Evolutionary conservation across 2,113 vertebrate species (phyloP).

Genomic region (Cervus canadensis): DNA sequence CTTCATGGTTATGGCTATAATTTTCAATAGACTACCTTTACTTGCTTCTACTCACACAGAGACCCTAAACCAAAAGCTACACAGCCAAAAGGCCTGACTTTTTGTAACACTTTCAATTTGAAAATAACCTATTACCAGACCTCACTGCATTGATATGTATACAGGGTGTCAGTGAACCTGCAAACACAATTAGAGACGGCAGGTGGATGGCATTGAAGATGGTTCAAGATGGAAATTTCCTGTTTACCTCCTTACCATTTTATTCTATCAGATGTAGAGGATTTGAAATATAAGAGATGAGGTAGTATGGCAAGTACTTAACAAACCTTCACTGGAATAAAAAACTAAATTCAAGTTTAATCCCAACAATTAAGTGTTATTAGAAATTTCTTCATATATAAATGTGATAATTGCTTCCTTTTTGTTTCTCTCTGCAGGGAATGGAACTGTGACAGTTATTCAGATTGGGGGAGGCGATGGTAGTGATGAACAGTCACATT

Average conservation of each 20-base stretch:
- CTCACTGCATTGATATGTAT: too few relatives aligned
- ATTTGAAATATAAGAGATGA: neutral
- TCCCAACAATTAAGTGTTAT: neutral
- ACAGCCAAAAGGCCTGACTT: neutral
- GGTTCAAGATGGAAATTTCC: neutral
- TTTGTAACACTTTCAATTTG: neutral
- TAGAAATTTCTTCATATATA: neutral
- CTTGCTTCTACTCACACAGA: neutral
- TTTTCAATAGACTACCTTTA: neutral
- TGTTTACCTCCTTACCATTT: neutral
- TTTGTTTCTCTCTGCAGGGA: neutral
- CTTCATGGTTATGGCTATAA: neutral
- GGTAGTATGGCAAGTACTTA: neutral
- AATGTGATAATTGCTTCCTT: neutral
- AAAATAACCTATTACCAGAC: neutral
- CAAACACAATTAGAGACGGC: neutral
- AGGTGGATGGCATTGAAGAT: neutral
- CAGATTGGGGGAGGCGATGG: accelerated
- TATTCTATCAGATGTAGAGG: neutral
- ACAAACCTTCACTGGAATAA: neutral
- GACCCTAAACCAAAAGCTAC: neutral
- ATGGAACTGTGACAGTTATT: neutral
- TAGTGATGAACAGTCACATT: neutral
- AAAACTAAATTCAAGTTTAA: neutral
- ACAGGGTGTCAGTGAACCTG: neutral